Base-by-base conservation (phyloP, 1,140 invertebrate genomes). In the Bursaphelenchus mucronatus region DNA sequence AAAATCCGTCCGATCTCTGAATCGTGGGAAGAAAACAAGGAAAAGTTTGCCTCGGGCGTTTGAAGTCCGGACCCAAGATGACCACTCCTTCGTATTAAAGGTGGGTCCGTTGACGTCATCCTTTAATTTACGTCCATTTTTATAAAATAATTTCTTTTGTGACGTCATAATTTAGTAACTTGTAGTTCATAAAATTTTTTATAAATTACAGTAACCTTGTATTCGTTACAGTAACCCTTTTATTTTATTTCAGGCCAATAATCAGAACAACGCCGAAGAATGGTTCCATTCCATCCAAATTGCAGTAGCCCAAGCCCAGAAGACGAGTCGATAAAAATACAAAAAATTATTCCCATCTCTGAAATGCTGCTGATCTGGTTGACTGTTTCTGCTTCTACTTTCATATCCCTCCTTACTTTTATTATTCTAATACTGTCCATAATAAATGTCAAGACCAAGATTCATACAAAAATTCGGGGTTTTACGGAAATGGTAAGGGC, bases 241-340 rank as follows among this genome's bases (percentile, higher is more conserved):
- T 8, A 64, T n/a, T 5, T 0, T 17, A 0, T 73, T 74, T 71
- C 52, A 78, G 75, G 91, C 92, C 7, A 92, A 90, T 83, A 90
- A 91, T 80, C 89, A 89, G n/a, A 91, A 90, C 82, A 90, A 94
- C 81, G 91, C 90, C 10, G 90, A 94, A 82, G 89, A 94, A 82
- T 95, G 92, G 92, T 89, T 91, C 50, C 90, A 91, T 78, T 92
- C 89, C 82, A 84, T 92, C 49, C 90, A 89, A 71, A 90, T 92
- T 70, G 90, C 89, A 6, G 89, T 91, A 17, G 90, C 90, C 3
- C 89, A 90, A 81, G 90, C 88, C 17, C 87, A 89, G 21, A 8
- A 17, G 21, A 30, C 30, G 30, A 30, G 30, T 30, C 30, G 30
- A 30, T 30, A 30, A 30, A 30, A 30, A 30, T 5, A 30, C 30